Evolutionary conservation across 2,113 vertebrate species (phyloP).

Genomic region (Xiphophorus hellerii): DNA sequence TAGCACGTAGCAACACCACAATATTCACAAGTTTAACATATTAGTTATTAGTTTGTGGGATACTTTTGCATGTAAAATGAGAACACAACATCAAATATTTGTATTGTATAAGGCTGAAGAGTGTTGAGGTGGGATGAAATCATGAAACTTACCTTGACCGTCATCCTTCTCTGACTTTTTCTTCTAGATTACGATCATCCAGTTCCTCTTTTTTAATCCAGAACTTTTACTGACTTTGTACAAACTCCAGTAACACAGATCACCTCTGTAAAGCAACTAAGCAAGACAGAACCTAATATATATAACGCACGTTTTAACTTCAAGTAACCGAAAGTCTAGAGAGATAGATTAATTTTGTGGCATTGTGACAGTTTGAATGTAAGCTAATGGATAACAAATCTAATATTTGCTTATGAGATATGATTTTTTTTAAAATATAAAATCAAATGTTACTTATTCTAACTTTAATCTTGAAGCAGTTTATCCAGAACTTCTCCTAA

Average conservation of each 20-base stretch:
- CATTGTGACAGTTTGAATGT: conserved; percentile 12
- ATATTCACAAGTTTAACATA: not conserved
- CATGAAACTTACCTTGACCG: conserved; percentile 3
- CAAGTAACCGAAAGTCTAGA: not conserved
- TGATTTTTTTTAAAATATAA: not conserved
- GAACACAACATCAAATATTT: not conserved
- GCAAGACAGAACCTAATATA: not conserved
- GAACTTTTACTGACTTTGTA: conserved; percentile 6
- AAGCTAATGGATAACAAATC: conserved; percentile 15
- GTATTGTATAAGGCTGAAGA: accelerated
- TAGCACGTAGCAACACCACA: not conserved
- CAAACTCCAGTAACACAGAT: conserved; percentile 6
- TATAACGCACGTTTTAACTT: conserved; percentile 14
- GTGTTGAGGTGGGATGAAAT: not conserved
- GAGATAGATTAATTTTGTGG: not conserved
- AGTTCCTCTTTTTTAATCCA: conserved; percentile 21
- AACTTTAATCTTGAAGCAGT: conserved; percentile 9
- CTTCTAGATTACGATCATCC: conserved; percentile 52
- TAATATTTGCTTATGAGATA: not conserved
- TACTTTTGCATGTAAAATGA: not conserved
- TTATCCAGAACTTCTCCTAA: not conserved
- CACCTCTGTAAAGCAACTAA: not conserved
- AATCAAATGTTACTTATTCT: not conserved
- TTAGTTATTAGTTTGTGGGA: not conserved
- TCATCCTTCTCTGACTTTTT: conserved; percentile 31